Conservation (phyloP, 2,888 invertebrate species). For the Opisthograptis luteolata region DNA sequence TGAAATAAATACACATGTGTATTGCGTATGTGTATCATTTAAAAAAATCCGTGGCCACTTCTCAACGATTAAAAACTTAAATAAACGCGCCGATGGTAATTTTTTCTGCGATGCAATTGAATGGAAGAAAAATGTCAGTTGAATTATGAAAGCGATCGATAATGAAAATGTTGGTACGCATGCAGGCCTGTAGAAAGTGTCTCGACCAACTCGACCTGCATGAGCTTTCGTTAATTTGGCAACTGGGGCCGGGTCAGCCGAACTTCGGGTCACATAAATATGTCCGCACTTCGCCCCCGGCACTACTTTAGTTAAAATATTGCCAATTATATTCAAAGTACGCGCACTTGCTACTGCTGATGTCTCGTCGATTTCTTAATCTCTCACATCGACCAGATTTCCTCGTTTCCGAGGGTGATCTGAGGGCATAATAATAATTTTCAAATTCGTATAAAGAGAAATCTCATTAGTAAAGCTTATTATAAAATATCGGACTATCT, state of each 20-base stretch:
- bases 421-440: constrained; percentile 38
- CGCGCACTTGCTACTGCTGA: constrained; percentile 58
- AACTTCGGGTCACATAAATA: constrained; percentile 74
- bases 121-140: constrained; percentile 80
- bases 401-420: constrained; percentile 55
- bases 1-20: not conserved
- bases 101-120: constrained; percentile 59
- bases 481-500: too few relatives aligned
- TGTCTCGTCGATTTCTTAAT: constrained; percentile 72
- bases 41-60: constrained; percentile 44
- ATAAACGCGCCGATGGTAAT: constrained; percentile 50
- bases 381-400: constrained; percentile 60
- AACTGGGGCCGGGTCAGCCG: constrained; percentile 72
- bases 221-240: constrained; percentile 78
- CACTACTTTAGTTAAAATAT: constrained; percentile 79
- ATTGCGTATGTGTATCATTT: not conserved
- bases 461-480: too few relatives aligned
- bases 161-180: constrained; percentile 77
- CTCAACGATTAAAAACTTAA: constrained; percentile 52
- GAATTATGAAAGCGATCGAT: constrained; percentile 82
- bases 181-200: constrained; percentile 79
- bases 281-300: constrained; percentile 74
- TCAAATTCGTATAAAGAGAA: too few relatives aligned
- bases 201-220: constrained; percentile 77
- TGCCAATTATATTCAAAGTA: constrained; percentile 77